Conservation (phyloP, 2,113 vertebrate genomes). For the Aldabrachelys gigantea region DNA sequence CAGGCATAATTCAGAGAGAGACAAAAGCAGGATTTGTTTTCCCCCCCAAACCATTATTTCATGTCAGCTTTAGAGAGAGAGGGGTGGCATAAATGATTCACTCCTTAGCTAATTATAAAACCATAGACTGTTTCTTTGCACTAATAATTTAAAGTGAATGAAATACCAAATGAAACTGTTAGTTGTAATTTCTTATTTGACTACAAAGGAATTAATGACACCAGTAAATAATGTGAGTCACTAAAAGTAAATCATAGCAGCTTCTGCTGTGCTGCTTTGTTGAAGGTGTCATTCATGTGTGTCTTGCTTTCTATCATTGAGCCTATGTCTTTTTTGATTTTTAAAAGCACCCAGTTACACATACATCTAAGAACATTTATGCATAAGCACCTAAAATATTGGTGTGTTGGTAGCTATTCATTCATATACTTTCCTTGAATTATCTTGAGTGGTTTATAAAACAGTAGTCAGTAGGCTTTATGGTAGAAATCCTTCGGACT, state of each 20-base stretch:
- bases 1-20: conserved; percentile 54
- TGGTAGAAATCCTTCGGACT: neutral
- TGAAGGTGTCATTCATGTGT: neutral
- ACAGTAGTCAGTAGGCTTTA: neutral
- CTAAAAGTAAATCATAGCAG: neutral
- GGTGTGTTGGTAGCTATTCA: neutral
- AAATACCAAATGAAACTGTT: neutral
- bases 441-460: neutral
- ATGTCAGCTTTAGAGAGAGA: neutral
- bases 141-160: neutral
- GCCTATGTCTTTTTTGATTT: neutral
- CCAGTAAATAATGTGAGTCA: neutral
- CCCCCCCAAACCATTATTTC: neutral
- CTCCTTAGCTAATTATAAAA: neutral
- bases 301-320: neutral
- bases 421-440: neutral
- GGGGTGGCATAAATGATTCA: neutral
- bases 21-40: conserved; percentile 1
- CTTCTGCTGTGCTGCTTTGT: neutral
- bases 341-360: neutral
- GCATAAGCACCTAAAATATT: neutral
- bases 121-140: neutral
- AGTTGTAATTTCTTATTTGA: neutral
- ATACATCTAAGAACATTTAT: neutral
- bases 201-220: neutral